Base-by-base conservation (phyloP, 2,888 invertebrate species). In the Xylocampa areola region DNA sequence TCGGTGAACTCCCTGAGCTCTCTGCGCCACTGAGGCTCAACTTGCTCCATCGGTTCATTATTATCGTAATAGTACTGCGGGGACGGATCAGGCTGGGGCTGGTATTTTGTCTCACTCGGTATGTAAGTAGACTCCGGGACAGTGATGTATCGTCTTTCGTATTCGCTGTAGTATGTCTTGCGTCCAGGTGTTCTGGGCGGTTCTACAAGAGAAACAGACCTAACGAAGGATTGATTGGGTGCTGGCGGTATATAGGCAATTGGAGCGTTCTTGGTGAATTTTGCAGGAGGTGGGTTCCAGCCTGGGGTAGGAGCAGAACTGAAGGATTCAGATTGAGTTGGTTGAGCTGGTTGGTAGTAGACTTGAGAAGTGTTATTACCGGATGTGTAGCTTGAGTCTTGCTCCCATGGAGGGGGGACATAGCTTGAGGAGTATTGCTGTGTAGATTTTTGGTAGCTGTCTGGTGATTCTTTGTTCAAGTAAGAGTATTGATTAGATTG, bases 391-490 rank as follows among this genome's bases (percentile, higher is more conserved):
- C 79, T 82, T 11, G 87, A 76, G 60, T 92, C 92, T 63, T 93
- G 93, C 72, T 94, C 94, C 94, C 94, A 94, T 8, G 94, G 94
- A 30, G 94, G 94, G 50, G 94, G 94, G 4, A 94, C 91, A 58
- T 94, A 94, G 19, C 90, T 87, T 8, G 92, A 85, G 16, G 90
- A 86, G 65, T 87, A 87, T 51, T 89, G 86, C 47, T 89, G 89
- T 45, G 85, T 74, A n/a, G 86, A 76, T 45, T 84, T 84, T 62
- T 90, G 85, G 59, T 89, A 92, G 32, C 66, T 86, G 58, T 92
- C 87, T 48, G 85, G 76, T 6, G 84, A 73, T 36, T 88, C 86
- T 63, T 84, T 86, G 51, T 74, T 82, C 35, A 41, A 4, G 41
- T 77, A 84, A 25, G 86, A 86, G 69, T 86, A 90, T 63, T 88